Base-by-base conservation (phyloP, 2,113 vertebrate species). In the Sarotherodon lohbergeri region DNA sequence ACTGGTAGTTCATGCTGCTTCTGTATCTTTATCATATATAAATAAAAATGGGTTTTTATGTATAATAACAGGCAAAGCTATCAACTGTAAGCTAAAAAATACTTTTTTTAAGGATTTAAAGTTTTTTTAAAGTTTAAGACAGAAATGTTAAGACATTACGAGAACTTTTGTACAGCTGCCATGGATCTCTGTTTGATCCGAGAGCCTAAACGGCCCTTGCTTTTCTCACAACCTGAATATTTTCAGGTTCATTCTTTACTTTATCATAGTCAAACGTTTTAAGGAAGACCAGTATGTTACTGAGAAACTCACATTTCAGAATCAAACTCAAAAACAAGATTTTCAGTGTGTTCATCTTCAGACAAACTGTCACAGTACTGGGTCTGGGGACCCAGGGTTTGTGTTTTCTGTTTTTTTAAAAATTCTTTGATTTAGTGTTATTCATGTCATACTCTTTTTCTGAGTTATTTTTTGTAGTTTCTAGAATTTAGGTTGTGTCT, bases 71-170 rank as follows among this genome's bases (percentile, higher is more conserved):
- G 55, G 55, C 22, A 56, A 56, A 7, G 11, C 55, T 56, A 56
- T 56, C 55, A 56, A 56, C 55, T 27, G 11, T 13, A 13, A 56
- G 55, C 22, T 13, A 56, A 56, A 56, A 56, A 56, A 7, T 24
- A 56, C 0, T 0, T 56, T 24, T 56, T 57, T 5, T 4, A 57
- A 57, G 24, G 12, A 57, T 57, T 57, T 14, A 27, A 57, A 57
- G 6, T 8, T 29, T 55, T 55, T 2, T 27, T 0, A 57, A 9
- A 54, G 3, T 41, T 36, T 10, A 0, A 59, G 2, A 59, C 7
- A 59, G 24, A 27, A 56, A 56, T 56, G 54, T 56, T 56, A 56
- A 27, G 22, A 56, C 22, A 56, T 27, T 56, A 56, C 4, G 13
- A 56, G 3, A 56, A 56, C 55, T 56, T 56, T 22, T 56, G 22